Evolutionary conservation across 2,888 invertebrate species (phyloP).

Genomic region (Tenthredo scrophulariae): DNA sequence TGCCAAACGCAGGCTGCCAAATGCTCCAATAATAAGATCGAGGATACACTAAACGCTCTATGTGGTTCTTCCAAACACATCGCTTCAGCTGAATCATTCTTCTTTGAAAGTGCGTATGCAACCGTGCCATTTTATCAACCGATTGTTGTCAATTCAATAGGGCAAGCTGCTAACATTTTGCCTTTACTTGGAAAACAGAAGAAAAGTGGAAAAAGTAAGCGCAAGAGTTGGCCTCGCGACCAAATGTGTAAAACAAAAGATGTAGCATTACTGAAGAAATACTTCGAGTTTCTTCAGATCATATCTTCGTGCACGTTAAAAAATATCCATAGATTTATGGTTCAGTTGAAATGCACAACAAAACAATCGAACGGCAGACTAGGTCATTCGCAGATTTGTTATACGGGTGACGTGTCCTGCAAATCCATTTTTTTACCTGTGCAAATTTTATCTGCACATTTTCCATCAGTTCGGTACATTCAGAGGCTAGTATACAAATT

Average conservation of each 20-base stretch:
- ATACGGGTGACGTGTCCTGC: too few relatives aligned
- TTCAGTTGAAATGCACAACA: conserved; percentile 44
- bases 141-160: conserved; percentile 50
- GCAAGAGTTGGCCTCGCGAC: conserved; percentile 46
- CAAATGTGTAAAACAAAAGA: conserved; percentile 34
- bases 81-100: conserved; percentile 56
- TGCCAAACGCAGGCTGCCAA: background rate
- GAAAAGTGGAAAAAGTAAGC: conserved; percentile 27
- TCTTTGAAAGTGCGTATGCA: conserved; percentile 55
- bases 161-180: conserved; percentile 55
- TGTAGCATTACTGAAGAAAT: background rate
- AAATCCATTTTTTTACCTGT: too few relatives aligned
- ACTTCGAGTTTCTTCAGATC: conserved; percentile 37
- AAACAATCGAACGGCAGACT: background rate
- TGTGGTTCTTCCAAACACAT: conserved; percentile 55
- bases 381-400: conserved; percentile 56
- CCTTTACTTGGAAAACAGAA: conserved; percentile 43
- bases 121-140: conserved; percentile 47
- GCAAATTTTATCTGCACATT: conserved; percentile 58
- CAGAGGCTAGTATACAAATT: conserved; percentile 55
- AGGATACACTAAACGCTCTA: conserved; percentile 40
- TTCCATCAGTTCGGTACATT: conserved; percentile 55
- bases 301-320: conserved; percentile 32
- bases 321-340: conserved; percentile 33
- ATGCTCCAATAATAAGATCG: background rate